These are phyloP conservation scores for Eilema griseolum DNA, from an alignment of 2,888 invertebrate species.

Conservation along the genomic window DNA sequence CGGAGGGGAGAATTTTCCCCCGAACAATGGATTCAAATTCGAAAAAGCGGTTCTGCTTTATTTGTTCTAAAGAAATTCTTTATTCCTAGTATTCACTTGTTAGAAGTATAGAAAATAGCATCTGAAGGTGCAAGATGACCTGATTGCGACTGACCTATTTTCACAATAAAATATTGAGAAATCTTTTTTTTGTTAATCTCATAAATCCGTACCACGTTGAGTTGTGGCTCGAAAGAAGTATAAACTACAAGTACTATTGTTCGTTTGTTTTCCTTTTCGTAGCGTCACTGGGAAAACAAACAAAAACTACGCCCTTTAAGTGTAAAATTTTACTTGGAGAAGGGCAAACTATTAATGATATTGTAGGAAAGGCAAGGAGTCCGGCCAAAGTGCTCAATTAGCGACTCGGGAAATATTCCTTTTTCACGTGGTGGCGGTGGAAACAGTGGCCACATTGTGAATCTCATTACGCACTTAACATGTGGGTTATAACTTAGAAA, in stretches of 20 bases:
- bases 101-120: background rate
- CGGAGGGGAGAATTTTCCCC: too few species aligned
- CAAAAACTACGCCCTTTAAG: too few species aligned
- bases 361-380: background rate
- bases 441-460: too few species aligned
- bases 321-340: too few species aligned
- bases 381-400: background rate
- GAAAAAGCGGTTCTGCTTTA: background rate
- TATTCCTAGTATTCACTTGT: background rate
- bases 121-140: background rate
- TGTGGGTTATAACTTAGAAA: too few species aligned
- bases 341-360: background rate
- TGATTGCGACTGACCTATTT: background rate
- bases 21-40: background rate
- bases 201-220: background rate
- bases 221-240: background rate
- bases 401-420: background rate
- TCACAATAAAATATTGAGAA: background rate
- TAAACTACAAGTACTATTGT: too few species aligned
- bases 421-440: too few species aligned
- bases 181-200: background rate
- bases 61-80: background rate
- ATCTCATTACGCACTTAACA: too few species aligned
- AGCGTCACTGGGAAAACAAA: background rate
- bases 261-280: too few species aligned